These are phyloP conservation scores for Taenaris catops DNA, from an alignment of 2,888 invertebrate genomes.

Conservation along the genomic window DNA sequence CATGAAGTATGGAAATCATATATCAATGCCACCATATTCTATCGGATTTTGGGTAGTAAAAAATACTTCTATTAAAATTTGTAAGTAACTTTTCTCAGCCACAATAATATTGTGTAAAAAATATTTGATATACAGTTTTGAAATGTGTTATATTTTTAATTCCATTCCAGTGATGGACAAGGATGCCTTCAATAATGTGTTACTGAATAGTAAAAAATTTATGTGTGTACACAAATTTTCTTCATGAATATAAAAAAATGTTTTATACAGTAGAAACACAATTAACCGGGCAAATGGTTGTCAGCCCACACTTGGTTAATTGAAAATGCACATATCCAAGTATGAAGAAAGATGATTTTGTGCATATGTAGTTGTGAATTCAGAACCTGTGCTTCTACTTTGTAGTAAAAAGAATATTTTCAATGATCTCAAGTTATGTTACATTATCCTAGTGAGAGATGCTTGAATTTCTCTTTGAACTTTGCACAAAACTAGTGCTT, in stretches of 20 bases:
- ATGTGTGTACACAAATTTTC: not conserved
- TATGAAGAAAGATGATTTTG: too few species aligned
- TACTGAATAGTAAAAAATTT: not conserved
- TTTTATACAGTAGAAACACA: not conserved
- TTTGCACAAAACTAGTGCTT: too few species aligned
- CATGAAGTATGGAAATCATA: constrained; percentile 57
- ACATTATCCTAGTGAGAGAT: too few species aligned
- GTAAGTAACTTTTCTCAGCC: constrained; percentile 40
- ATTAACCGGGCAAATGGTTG: too few species aligned
- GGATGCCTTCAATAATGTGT: constrained; percentile 6
- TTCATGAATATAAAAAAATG: not conserved
- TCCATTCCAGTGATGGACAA: constrained; percentile 23
- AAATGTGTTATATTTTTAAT: constrained; percentile 2
- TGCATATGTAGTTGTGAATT: not conserved
- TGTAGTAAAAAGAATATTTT: too few species aligned
- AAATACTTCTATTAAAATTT: constrained; percentile 58
- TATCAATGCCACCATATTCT: constrained; percentile 81
- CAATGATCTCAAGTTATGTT: too few species aligned
- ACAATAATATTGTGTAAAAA: too few species aligned
- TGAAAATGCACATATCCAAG: too few species aligned
- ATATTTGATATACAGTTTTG: not conserved
- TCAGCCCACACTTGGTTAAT: too few species aligned
- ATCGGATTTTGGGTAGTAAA: constrained; percentile 83
- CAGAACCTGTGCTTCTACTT: too few species aligned
- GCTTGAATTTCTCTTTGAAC: too few species aligned